phyloP scores from a whole-genome alignment of 1,140 invertebrate species.

The Drosophila truncata region DNA sequence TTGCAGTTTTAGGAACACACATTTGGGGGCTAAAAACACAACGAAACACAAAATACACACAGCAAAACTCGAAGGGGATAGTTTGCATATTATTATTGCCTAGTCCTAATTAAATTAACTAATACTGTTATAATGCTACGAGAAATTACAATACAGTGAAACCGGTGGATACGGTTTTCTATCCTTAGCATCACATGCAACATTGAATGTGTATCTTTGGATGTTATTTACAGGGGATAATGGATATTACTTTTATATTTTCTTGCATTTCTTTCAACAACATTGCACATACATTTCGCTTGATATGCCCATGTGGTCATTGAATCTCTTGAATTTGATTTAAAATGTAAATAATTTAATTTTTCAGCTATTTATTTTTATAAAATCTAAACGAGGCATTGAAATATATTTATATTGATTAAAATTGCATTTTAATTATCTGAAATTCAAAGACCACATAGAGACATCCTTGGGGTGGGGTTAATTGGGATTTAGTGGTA shows the following conservation, averaged over 20 bases:
- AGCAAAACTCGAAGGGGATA: constrained; percentile 18
- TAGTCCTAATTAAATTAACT: constrained; percentile 81
- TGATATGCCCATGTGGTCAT: constrained; percentile 1
- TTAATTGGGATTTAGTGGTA: neutral
- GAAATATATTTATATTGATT: neutral
- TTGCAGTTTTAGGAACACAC: constrained; percentile 72
- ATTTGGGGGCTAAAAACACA: constrained; percentile 8
- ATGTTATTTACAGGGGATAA: constrained; percentile 58
- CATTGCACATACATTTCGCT: constrained; percentile 79
- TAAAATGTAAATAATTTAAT: neutral
- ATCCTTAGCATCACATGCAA: constrained; percentile 66
- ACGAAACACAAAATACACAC: constrained; percentile 50
- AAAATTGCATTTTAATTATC: neutral
- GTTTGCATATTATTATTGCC: constrained; percentile 29
- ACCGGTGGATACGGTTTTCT: constrained; percentile 37
- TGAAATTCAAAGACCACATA: constrained; percentile 3
- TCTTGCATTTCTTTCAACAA: constrained; percentile 43
- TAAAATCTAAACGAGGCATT: neutral
- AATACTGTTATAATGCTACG: constrained; percentile 80
- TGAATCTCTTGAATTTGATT: neutral
- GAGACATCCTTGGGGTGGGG: constrained; percentile 10
- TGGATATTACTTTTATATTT: constrained; percentile 12
- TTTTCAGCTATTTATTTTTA: neutral
- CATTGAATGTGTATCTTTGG: constrained; percentile 41
- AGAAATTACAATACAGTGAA: constrained; percentile 54